phyloP scores from a whole-genome alignment of 2,888 invertebrate genomes.

The Hermodice carunculata region DNA sequence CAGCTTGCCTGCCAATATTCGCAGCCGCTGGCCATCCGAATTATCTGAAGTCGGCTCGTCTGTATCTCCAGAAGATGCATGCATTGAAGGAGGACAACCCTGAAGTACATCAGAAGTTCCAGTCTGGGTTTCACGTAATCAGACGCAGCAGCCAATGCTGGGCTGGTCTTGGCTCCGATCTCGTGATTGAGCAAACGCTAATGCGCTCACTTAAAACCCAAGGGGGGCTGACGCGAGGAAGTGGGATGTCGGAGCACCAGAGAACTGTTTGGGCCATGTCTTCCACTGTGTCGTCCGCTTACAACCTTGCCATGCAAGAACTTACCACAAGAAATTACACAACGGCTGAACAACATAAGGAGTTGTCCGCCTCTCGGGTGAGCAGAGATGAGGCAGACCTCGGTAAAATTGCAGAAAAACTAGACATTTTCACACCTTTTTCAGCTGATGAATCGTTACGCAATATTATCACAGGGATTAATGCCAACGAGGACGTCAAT shows the following conservation, averaged over 20 bases:
- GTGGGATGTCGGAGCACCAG: conserved; percentile 31
- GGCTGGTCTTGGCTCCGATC: conserved; percentile 32
- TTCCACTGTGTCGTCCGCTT: conserved; percentile 21
- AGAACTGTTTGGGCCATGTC: conserved; percentile 31
- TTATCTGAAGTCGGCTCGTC: no score
- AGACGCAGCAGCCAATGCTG: conserved; percentile 29
- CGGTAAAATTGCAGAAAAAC: conserved; percentile 17
- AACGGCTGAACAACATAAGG: conserved; percentile 35
- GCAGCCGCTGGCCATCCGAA: no score
- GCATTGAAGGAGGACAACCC: no score
- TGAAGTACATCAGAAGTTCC: no score
- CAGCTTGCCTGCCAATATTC: no score
- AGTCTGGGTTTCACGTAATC: no score
- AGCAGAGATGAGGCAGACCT: conserved; percentile 24
- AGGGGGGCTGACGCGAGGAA: conserved; percentile 25
- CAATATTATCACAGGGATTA: conserved; percentile 23
- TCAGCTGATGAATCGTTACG: conserved; percentile 19
- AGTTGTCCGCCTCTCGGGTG: conserved; percentile 22
- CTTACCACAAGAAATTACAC: conserved; percentile 15
- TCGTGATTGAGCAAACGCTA: conserved; percentile 33
- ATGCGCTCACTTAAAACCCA: no score
- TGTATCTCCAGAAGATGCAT: no score
- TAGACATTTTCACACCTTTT: conserved; percentile 21
- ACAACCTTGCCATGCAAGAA: conserved; percentile 34
- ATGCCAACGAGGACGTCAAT: conserved; percentile 23